A percentile compares a stretch with the other conserved stretches of the same genome.
phyloP scores from a whole-genome alignment of 1,140 invertebrate genomes.

The Tetraneura akinire region DNA sequence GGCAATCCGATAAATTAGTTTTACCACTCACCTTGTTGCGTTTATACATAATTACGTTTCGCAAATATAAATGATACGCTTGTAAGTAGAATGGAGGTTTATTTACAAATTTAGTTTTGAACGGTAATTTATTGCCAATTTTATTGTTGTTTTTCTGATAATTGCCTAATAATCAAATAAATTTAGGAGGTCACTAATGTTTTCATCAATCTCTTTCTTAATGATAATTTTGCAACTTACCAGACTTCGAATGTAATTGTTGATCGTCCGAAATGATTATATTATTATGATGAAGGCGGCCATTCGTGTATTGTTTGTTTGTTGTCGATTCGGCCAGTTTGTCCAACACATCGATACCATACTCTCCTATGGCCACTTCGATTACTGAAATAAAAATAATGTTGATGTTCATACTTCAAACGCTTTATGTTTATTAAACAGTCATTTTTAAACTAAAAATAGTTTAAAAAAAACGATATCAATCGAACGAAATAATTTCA shows the following conservation, averaged over 20 bases:
- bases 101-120: not conserved
- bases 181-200: too few relatives aligned
- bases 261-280: not conserved
- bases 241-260: not conserved
- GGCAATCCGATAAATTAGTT: too few relatives aligned
- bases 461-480: too few relatives aligned
- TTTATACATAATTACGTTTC: slow-evolving; percentile 54
- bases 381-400: slow-evolving; percentile 70
- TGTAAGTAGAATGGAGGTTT: slow-evolving; percentile 53
- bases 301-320: not conserved
- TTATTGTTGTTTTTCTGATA: not conserved
- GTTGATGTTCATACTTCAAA: too few relatives aligned
- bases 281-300: not conserved
- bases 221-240: not conserved
- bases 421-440: too few relatives aligned
- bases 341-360: slow-evolving; percentile 60
- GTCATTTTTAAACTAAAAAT: too few relatives aligned
- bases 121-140: not conserved
- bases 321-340: slow-evolving; percentile 1
- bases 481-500: too few relatives aligned
- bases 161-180: not conserved
- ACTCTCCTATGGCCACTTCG: slow-evolving; percentile 77
- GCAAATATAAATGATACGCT: slow-evolving; percentile 53
- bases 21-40: slow-evolving; percentile 53
- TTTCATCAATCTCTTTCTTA: not conserved